Evolutionary conservation across 2,113 vertebrate genomes (phyloP), one percentile per base, ranked within the genome.

Genomic region (Oxygymnocypris stewartii): DNA sequence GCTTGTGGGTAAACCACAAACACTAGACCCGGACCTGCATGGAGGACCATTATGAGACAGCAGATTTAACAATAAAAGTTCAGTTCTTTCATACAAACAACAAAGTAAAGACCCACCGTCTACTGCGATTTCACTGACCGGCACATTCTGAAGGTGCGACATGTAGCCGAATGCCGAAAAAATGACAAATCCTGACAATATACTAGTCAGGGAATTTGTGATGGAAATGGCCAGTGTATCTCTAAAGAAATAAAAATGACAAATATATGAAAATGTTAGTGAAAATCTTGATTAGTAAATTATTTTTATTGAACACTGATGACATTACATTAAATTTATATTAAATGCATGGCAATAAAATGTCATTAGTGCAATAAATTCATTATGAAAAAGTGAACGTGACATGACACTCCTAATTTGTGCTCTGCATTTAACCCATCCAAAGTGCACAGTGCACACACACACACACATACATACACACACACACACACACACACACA

Each of bases 141-240:
- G 92, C 59, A 95, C 88, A 14, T 90, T 91, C 85, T 95, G 93
- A 25, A 95, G 90, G 67, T 94, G 51, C n/a, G 95, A 96, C 95
- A 96, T 95, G 88, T 95, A 96, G 4, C 95, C 95, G 31, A 96
- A 92, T 2, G 94, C 95, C 18, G 95, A 96, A 90, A 96, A 96
- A 75, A 96, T 95, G 61, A 96, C 94, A 79, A 96, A 96, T 1
- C 95, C 95, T 61, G 95, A 91, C 61, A 96, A 73, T 85, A 96
- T 93, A 51, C 94, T 96, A 71, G 95, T 96, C 49, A 92, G 2
- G 7, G 94, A 94, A 88, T 96, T 96, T 82, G 91, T 88, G 49
- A 95, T 91, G 74, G 93, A 47, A 86, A 94, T 95, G 3, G 88
- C 88, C 85, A 96, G 88, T 4, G 95, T 94, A 88, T 96, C 94